Percentiles rank a stretch among this genome's conserved stretches.
phyloP scores from a whole-genome alignment of 2,888 invertebrate genomes.

The Diarsia mendica region DNA sequence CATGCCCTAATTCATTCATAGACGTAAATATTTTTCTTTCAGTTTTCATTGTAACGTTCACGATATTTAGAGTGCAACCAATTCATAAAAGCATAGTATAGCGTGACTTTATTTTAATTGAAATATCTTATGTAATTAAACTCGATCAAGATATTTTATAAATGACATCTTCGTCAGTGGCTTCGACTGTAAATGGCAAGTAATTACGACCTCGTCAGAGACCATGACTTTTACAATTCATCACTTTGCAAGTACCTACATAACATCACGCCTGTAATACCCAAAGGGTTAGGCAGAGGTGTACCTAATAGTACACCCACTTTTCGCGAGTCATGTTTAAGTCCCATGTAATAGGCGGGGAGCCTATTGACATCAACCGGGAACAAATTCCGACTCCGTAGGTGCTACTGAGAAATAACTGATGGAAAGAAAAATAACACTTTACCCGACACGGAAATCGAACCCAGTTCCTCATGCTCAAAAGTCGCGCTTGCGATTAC shows the following conservation, averaged over 20 bases:
- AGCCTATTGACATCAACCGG: too few species aligned
- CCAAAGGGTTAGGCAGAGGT: too few species aligned
- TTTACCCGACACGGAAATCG: too few species aligned
- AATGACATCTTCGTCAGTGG: not conserved
- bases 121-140: not conserved
- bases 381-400: too few species aligned
- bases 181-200: constrained; percentile 18
- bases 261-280: not conserved
- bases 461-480: too few species aligned
- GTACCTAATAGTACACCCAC: too few species aligned
- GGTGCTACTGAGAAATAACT: too few species aligned
- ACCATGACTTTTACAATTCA: constrained; percentile 29
- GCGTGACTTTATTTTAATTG: constrained; percentile 15
- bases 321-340: too few species aligned
- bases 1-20: too few species aligned
- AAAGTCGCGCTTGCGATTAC: too few species aligned
- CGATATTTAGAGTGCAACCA: not conserved
- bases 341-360: too few species aligned
- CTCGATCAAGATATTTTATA: not conserved
- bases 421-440: too few species aligned
- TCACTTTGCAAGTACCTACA: constrained; percentile 7
- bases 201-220: constrained; percentile 28
- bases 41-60: constrained; percentile 22
- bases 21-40: not conserved
- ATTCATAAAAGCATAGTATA: constrained; percentile 12